A percentile compares a stretch with the other conserved stretches of the same genome.
phyloP scores from a whole-genome alignment of 2,797 vertebrate genomes.

The Lacerta bilineata region DNA sequence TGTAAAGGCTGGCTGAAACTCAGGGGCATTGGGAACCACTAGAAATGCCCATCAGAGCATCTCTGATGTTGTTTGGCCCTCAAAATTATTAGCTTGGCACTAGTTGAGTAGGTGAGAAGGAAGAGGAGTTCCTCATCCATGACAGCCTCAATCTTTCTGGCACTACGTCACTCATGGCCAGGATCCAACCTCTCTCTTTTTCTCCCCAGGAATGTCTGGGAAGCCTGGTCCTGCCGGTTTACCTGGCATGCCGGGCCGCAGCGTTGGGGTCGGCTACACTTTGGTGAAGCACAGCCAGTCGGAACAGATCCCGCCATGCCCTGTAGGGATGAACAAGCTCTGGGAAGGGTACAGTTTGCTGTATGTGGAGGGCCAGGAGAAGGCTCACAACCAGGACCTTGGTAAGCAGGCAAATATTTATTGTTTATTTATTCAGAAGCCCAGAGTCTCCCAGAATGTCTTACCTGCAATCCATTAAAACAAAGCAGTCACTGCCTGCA shows the following conservation, averaged over 20 bases:
- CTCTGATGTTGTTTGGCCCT: not conserved
- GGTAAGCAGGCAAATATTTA: slow-evolving; percentile 77
- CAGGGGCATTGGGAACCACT: no score
- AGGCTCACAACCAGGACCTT: slow-evolving; percentile 95
- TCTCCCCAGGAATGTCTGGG: slow-evolving; percentile 84
- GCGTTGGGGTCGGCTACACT: slow-evolving; percentile 88
- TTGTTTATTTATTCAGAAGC: no score
- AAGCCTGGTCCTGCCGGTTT: slow-evolving; percentile 80
- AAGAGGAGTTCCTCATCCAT: not conserved
- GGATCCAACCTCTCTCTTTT: not conserved
- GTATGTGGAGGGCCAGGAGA: slow-evolving; percentile 94
- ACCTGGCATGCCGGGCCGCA: slow-evolving; percentile 83
- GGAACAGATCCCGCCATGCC: slow-evolving; percentile 90
- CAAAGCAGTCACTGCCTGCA: no score
- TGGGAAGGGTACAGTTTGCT: slow-evolving; percentile 95
- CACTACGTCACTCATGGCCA: no score
- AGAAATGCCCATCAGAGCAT: no score
- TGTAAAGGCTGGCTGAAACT: no score
- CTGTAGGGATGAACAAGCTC: slow-evolving; percentile 89
- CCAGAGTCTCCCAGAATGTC: no score
- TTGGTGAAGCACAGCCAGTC: slow-evolving; percentile 96
- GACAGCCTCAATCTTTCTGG: not conserved
- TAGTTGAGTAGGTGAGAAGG: not conserved
- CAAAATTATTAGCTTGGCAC: not conserved
- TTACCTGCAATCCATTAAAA: no score